Percentiles rank a stretch among this genome's conserved stretches.
phyloP scores from a whole-genome alignment of 2,113 vertebrate species.

The Cyprinodon tularosa region DNA sequence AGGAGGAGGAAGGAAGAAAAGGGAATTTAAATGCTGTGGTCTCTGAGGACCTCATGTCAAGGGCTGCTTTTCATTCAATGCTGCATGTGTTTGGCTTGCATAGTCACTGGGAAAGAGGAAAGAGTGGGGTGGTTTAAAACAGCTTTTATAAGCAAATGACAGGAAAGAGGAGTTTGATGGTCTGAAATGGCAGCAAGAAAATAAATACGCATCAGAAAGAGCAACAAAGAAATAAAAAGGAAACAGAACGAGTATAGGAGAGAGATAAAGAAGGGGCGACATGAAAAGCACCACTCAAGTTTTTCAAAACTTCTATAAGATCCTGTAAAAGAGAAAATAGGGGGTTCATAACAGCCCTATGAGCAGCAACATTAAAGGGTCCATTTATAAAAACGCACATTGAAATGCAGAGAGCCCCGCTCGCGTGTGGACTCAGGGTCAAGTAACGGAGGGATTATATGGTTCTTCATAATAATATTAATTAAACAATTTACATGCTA shows the following conservation, averaged over 20 bases:
- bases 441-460: constrained; percentile 99
- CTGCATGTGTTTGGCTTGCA: constrained; percentile 69
- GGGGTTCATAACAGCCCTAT: constrained; percentile 43
- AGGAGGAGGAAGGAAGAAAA: constrained; percentile 84
- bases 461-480: constrained; percentile 99
- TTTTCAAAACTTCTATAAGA: constrained; percentile 67
- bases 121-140: constrained; percentile 26
- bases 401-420: constrained; percentile 88
- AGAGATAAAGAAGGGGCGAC: constrained; percentile 64
- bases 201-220: constrained; percentile 66
- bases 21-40: constrained; percentile 97
- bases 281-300: constrained; percentile 71
- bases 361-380: constrained; percentile 82
- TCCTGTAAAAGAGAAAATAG: constrained; percentile 7
- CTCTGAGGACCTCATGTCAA: constrained; percentile 98
- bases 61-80: constrained; percentile 93
- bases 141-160: constrained; percentile 67
- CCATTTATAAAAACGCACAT: constrained; percentile 83
- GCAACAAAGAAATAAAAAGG: constrained; percentile 54
- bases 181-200: constrained; percentile 57
- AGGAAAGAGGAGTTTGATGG: constrained; percentile 68
- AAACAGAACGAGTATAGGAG: constrained; percentile 66
- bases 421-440: constrained; percentile 91
- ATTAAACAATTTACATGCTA: constrained; percentile 99
- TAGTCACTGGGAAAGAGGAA: constrained; percentile 76